Evolutionary conservation across 1,140 invertebrate species (phyloP).

Genomic region (Drosophila lowei): DNA sequence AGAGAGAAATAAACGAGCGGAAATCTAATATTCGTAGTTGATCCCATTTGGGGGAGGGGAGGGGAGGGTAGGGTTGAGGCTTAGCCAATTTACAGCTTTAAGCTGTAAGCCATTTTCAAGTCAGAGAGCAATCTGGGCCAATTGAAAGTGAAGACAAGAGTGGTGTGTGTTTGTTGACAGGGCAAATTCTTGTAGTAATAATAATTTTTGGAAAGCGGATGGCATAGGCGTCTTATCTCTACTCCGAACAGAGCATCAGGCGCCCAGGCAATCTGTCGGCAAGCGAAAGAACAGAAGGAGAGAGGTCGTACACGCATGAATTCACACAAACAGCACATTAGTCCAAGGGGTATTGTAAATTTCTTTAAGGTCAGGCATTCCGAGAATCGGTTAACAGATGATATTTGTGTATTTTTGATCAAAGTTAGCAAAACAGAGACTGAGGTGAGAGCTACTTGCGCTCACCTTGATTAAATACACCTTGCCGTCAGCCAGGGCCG

Average conservation of each 20-base stretch:
- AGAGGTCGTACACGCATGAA: constrained; percentile 61
- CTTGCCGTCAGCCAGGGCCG: constrained; percentile 51
- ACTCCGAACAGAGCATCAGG: constrained; percentile 64
- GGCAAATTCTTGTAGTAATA: constrained; percentile 24
- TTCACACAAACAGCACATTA: constrained; percentile 69
- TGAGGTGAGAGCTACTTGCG: no score
- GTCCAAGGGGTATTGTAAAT: no score
- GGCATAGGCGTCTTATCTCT: constrained; percentile 72
- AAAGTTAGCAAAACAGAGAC: no score
- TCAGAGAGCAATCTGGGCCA: constrained; percentile 22
- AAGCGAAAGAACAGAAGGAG: constrained; percentile 16
- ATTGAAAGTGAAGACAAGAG: constrained; percentile 5
- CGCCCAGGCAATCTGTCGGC: constrained; percentile 65
- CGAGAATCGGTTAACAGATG: no score
- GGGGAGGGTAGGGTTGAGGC: no score
- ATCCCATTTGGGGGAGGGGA: neutral
- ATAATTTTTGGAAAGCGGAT: constrained; percentile 30
- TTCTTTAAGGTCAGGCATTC: no score
- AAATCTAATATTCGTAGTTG: constrained; percentile 5
- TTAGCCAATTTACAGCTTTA: constrained; percentile 1
- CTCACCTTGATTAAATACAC: no score
- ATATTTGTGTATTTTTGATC: no score
- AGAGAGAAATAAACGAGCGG: neutral
- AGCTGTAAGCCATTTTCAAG: constrained; percentile 32
- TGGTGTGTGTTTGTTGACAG: neutral